A percentile compares a stretch with the other conserved stretches of the same genome.
Conservation (phyloP, 1,140 invertebrate genomes). For the Leguminivora glycinivorella region DNA sequence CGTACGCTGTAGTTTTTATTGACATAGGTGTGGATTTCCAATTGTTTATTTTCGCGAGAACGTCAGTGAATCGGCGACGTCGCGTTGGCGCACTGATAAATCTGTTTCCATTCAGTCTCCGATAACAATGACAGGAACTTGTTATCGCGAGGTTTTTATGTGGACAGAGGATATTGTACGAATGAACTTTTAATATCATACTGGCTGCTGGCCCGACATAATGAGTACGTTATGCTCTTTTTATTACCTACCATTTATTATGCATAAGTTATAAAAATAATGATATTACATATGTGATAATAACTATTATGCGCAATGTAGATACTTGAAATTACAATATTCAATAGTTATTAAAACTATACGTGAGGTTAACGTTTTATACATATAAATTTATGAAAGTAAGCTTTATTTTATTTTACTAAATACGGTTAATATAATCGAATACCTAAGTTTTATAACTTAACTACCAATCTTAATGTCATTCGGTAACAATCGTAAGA, state of each 20-base stretch:
- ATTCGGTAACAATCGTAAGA: too few species aligned
- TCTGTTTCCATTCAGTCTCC: constrained; percentile 18
- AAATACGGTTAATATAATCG: too few species aligned
- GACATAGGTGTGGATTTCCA: constrained; percentile 24
- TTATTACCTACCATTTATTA: constrained; percentile 8
- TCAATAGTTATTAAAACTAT: not conserved
- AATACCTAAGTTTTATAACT: too few species aligned
- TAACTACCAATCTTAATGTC: too few species aligned
- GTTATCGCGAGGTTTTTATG: constrained; percentile 23
- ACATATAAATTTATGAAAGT: too few species aligned
- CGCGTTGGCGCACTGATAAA: constrained; percentile 10
- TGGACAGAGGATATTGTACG: constrained; percentile 20
- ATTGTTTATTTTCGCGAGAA: constrained; percentile 8
- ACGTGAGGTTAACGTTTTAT: too few species aligned
- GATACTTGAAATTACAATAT: not conserved
- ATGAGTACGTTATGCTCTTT: not conserved
- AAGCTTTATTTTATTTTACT: too few species aligned
- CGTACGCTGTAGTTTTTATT: constrained; percentile 1
- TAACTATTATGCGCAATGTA: not conserved
- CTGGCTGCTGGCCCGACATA: not conserved
- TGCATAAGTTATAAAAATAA: not conserved
- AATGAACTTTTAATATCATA: constrained; percentile 16
- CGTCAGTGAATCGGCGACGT: constrained; percentile 17
- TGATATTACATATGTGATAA: not conserved
- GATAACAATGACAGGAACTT: constrained; percentile 28